Percentiles rank a stretch among this genome's conserved stretches.
These are phyloP conservation scores for Catharus minimus DNA, from an alignment of 2,113 vertebrate species.

Conservation along the genomic window DNA sequence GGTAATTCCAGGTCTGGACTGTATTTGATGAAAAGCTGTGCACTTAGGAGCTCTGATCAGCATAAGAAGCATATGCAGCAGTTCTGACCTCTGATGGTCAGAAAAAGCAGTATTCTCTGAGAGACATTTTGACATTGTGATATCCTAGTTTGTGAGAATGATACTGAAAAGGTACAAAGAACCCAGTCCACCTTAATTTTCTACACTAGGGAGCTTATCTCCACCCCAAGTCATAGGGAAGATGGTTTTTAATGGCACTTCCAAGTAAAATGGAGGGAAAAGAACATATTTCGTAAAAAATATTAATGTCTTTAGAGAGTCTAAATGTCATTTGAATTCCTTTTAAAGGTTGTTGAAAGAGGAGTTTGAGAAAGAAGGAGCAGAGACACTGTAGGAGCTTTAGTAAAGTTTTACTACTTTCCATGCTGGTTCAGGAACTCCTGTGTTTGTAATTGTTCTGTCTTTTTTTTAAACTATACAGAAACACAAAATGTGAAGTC, in stretches of 20 bases:
- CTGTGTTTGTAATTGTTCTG: not conserved
- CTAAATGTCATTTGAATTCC: not conserved
- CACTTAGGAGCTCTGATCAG: not conserved
- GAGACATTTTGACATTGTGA: not conserved
- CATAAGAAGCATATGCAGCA: not conserved
- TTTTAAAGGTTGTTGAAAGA: not conserved
- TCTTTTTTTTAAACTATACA: not conserved
- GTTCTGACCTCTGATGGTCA: slow-evolving; percentile 47
- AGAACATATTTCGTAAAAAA: accelerated
- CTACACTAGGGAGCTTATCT: not conserved
- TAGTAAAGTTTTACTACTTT: not conserved
- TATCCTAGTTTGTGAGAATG: not conserved
- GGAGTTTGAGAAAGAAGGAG: not conserved
- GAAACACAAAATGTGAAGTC: not conserved
- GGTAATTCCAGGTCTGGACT: not conserved
- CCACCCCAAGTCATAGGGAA: not conserved
- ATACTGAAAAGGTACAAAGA: not conserved
- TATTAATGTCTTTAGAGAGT: not conserved
- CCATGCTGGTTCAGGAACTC: not conserved
- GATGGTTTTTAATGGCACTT: not conserved
- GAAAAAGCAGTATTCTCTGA: not conserved
- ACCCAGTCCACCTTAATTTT: not conserved
- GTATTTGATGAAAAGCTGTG: not conserved
- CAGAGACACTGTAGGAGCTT: not conserved
- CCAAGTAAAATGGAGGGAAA: not conserved